Evolutionary conservation across 2,888 invertebrate genomes (phyloP).

Genomic region (Flexamia atlantica): DNA sequence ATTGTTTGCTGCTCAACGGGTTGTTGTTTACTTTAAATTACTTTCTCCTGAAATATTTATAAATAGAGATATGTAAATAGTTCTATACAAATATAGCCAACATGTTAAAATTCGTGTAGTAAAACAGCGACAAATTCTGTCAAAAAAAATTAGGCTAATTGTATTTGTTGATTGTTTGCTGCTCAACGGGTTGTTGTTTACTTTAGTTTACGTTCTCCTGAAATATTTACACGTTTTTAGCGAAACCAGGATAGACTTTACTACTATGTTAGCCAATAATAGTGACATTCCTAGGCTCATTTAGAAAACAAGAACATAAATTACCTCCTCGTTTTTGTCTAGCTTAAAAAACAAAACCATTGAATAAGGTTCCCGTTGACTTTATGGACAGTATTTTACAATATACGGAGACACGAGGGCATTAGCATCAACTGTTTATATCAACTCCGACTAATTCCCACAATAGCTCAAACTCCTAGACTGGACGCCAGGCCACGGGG

Average conservation of each 20-base stretch:
- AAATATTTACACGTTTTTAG: too few species aligned
- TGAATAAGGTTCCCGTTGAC: neutral
- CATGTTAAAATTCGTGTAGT: too few species aligned
- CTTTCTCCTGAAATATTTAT: too few species aligned
- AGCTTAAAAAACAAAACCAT: neutral
- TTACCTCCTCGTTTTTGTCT: neutral
- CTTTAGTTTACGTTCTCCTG: too few species aligned
- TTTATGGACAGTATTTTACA: slow-evolving; percentile 1
- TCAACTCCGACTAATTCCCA: neutral
- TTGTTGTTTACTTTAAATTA: too few species aligned
- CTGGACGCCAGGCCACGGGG: neutral
- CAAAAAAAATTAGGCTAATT: too few species aligned
- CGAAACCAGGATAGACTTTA: neutral
- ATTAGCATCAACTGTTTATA: neutral
- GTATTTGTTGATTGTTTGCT: too few species aligned
- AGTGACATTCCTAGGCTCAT: slow-evolving; percentile 5
- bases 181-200: too few species aligned
- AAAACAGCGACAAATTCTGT: too few species aligned
- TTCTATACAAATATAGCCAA: too few species aligned
- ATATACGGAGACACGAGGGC: neutral
- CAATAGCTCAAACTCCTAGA: neutral
- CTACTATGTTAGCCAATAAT: neutral
- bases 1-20: too few species aligned
- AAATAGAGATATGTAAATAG: too few species aligned
- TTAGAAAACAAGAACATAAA: slow-evolving; percentile 27